Percentiles rank a stretch among this genome's conserved stretches.
phyloP scores from a whole-genome alignment of 2,888 invertebrate genomes.

The Trilocha varians region DNA sequence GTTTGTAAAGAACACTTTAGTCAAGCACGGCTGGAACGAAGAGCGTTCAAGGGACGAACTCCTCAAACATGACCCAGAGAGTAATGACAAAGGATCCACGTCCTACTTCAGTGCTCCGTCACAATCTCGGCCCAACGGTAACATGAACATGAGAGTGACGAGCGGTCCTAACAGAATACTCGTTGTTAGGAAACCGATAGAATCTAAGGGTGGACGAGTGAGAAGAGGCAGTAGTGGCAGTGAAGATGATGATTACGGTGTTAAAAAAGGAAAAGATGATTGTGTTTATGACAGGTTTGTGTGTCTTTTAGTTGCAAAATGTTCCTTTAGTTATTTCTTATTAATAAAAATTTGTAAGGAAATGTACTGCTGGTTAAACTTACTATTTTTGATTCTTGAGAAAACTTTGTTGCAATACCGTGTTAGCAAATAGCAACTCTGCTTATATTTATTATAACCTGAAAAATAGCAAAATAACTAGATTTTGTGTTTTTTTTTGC shows the following conservation, averaged over 20 bases:
- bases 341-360: too few species aligned
- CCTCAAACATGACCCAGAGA: conserved; percentile 60
- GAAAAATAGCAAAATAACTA: too few species aligned
- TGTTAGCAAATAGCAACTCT: too few species aligned
- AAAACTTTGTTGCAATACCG: too few species aligned
- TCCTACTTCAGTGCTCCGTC: conserved; percentile 32
- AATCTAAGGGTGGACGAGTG: conserved; percentile 49
- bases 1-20: conserved; percentile 69
- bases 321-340: too few species aligned
- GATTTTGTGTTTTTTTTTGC: too few species aligned
- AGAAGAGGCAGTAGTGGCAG: conserved; percentile 69
- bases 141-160: conserved; percentile 31
- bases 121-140: conserved; percentile 28
- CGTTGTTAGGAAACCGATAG: conserved; percentile 30
- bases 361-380: too few species aligned
- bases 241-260: conserved; percentile 75
- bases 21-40: conserved; percentile 71
- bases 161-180: conserved; percentile 24
- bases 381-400: too few species aligned
- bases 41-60: conserved; percentile 71
- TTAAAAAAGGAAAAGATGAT: conserved; percentile 74
- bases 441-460: too few species aligned
- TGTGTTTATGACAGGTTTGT: conserved; percentile 78
- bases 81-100: conserved; percentile 35
- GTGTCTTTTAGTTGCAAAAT: neutral